Evolutionary conservation across 92 coral and sea anemone species (phyloP), one percentile per base, ranked within the genome.

Genomic region (Paramuricea clavata): DNA sequence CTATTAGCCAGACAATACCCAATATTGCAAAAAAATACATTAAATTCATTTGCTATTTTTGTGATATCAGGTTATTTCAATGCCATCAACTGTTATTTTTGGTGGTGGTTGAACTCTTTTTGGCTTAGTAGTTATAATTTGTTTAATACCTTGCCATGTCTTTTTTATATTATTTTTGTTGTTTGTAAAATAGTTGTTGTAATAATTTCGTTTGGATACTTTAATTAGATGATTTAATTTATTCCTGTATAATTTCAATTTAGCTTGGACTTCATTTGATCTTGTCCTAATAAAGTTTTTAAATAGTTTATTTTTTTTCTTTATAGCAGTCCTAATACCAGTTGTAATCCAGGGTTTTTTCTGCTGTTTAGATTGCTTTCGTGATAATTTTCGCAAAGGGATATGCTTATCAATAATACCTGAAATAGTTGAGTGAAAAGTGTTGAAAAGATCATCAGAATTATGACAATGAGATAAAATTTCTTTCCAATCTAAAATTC

Each of bases 81-180:
- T 21, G 47, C 60, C 76, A 69, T 88, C 88, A 0, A 73, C 84
- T 34, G 23, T 72, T 16, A 74, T 54, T 67, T 74, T 89, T 13
- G 84, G 65, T 1, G 71, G 78, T 15, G 23, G 36, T 2, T 39
- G 42, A 36, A 15, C 15, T 65, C 16, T 26, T 56, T 82, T 68
- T 10, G 68, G 34, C 6, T 43, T 39, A 36, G 33, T 73, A 81
- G 57, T 81, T 80, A 80, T 64, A 10, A 60, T 82, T 82, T 88
- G 83, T 83, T 82, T n/a, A n/a, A n/a, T n/a, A n/a, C 91, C 88
- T 83, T 75, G 74, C 91, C 88, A 88, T 23, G n/a, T 67, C 73
- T 23, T 88, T 88, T 75, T 82, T 88, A 35, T 61, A 61, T 74
- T 83, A 16, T 70, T 82, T 65, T 75, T 26, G 54, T 89, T 89